Base-by-base conservation (phyloP, 2,888 invertebrate genomes). In the Leptogaster cylindrica region DNA sequence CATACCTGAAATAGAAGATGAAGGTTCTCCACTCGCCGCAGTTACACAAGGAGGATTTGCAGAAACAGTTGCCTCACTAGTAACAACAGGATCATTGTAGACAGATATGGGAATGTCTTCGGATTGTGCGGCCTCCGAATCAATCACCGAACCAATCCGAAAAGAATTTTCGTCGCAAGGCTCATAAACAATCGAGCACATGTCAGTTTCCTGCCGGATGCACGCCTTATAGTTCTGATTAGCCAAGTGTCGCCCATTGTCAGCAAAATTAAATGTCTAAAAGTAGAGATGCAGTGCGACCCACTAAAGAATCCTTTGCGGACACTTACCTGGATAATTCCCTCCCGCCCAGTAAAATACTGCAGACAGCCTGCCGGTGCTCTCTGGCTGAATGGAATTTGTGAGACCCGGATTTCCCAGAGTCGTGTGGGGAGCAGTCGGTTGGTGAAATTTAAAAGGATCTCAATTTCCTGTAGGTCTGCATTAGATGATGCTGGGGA, bases 341-440 rank as follows among this genome's bases (percentile, higher is more conserved):
- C 90, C 74, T 85, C 86, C 2, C 79, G 75, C 6, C 84, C 84
- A 0, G 86, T 87, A 74, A 85, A 86, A 75, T 91, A 92, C 78
- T 93, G 93, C 41, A 91, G 79, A 74, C 93, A 93, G 12, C 89
- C 88, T 18, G 88, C 86, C 0, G 93, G 93, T 0, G 92, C 91
- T 1, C 91, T 83, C 74, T 90, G 85, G 16, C 88, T 88, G 46
- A 93, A 89, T 0, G 89, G 90, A 78, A 93, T 84, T 80, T 93
- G 93, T 0, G 86, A 84, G 0, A 93, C 83, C 58, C 88, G 83
- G 76, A 93, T 85, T 79, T 93, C 89, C 92, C 92, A 93, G 69
- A 93, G 82, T 0, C 93, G 84, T 1, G 88, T 85, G 1, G 88
- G 85, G 73, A 88, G 83, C 70, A 89, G 85, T 0, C 84, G 84